Evolutionary conservation across 2,797 vertebrate species (phyloP).

Genomic region (Mus caroli): DNA sequence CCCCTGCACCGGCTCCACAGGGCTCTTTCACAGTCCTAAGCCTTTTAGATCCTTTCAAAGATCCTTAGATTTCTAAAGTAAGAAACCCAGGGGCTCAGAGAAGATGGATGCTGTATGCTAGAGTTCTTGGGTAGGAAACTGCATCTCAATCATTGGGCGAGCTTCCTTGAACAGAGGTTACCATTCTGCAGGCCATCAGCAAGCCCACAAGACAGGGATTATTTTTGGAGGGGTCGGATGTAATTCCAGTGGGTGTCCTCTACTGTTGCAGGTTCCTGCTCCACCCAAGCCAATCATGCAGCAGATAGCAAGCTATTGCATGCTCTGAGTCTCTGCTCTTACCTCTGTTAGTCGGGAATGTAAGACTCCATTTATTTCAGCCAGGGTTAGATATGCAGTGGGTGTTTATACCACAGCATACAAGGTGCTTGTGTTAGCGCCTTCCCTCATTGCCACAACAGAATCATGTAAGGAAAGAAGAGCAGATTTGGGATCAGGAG

Average conservation of each 20-base stretch:
- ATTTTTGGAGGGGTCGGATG: neutral
- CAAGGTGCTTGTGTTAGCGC: neutral
- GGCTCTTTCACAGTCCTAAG: neutral
- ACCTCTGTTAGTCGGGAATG: neutral
- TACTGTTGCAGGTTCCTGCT: neutral
- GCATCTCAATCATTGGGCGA: neutral
- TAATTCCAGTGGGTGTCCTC: neutral
- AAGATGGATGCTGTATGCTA: neutral
- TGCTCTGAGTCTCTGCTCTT: constrained; percentile 17
- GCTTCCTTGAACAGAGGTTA: neutral
- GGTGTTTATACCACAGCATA: neutral
- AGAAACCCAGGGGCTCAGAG: constrained; percentile 5
- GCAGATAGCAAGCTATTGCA: neutral
- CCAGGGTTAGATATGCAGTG: neutral
- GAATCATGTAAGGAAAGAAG: neutral
- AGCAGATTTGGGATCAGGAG: no score
- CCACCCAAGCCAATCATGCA: neutral
- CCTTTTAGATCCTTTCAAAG: constrained; percentile 1
- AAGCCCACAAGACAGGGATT: neutral
- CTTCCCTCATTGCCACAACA: neutral
- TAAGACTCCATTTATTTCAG: neutral
- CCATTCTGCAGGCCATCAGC: neutral
- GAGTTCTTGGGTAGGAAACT: neutral
- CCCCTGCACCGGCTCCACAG: neutral
- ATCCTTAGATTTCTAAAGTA: neutral